These are phyloP conservation scores for Entomobrya proxima DNA, from an alignment of 2,888 invertebrate species.

Conservation along the genomic window DNA sequence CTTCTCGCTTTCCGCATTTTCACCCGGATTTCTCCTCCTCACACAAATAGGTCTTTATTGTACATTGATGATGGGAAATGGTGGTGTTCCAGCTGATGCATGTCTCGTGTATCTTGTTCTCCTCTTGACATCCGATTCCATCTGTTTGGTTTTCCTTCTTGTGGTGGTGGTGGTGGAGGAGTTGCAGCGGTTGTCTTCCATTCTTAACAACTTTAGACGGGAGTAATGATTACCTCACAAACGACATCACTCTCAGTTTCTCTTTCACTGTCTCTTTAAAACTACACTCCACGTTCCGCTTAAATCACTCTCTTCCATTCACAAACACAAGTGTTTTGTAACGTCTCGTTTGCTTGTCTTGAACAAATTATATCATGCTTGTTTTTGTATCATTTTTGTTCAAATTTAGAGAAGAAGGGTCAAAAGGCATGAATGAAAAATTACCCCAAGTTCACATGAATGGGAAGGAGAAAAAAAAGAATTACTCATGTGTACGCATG, in stretches of 20 bases:
- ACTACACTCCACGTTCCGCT: not conserved
- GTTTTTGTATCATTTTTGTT: not conserved
- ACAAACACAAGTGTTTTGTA: not conserved
- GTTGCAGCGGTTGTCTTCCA: not conserved
- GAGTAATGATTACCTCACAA: constrained; percentile 1
- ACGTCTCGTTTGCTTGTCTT: constrained; percentile 26
- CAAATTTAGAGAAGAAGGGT: not conserved
- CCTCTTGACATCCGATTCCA: constrained; percentile 38
- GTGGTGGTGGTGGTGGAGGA: not conserved
- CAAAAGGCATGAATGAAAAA: constrained; percentile 40
- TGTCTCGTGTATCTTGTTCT: constrained; percentile 49
- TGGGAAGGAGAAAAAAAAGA: not conserved
- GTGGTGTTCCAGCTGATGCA: constrained; percentile 55
- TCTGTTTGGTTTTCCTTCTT: constrained; percentile 31
- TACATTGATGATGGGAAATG: constrained; percentile 51
- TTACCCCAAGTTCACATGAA: not conserved
- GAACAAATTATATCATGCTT: constrained; percentile 20
- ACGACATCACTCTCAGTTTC: not conserved
- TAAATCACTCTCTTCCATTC: constrained; percentile 35
- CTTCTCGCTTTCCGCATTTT: constrained; percentile 31
- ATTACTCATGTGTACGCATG: not conserved
- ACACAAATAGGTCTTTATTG: constrained; percentile 10
- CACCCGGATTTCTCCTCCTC: constrained; percentile 38
- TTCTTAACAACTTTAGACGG: not conserved
- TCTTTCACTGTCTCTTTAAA: not conserved